These are phyloP conservation scores for Leptodactylus fallax DNA, from an alignment of 2,797 vertebrate genomes.

Conservation along the genomic window DNA sequence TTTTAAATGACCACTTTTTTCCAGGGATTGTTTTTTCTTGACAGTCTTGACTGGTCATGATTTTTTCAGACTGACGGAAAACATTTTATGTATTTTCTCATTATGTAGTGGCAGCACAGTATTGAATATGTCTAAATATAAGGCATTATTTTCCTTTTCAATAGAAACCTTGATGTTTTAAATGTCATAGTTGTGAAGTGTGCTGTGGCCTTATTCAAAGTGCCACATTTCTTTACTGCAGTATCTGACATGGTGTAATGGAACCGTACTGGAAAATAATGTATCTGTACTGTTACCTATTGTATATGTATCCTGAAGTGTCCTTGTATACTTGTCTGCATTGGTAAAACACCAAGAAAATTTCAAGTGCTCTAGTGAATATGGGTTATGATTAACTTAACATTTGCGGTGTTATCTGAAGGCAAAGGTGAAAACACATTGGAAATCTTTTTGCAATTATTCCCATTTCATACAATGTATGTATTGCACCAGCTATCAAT, in stretches of 20 bases:
- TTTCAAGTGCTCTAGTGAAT: neutral
- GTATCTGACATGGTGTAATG: neutral
- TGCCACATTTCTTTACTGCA: neutral
- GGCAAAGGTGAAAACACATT: neutral
- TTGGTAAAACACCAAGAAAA: neutral
- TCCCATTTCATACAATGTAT: neutral
- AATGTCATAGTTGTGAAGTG: constrained; percentile 6
- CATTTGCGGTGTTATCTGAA: neutral
- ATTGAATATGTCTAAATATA: neutral
- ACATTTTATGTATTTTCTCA: neutral
- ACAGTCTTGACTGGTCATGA: neutral
- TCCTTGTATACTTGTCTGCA: neutral
- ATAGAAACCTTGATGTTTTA: neutral
- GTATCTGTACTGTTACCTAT: neutral
- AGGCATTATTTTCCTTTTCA: neutral
- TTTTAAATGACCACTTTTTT: neutral
- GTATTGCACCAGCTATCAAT: neutral
- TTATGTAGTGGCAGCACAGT: neutral
- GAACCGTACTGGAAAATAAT: neutral
- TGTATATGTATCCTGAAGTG: neutral
- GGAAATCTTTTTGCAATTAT: neutral
- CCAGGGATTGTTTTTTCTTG: neutral
- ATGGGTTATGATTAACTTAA: neutral
- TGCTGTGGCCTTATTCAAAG: neutral
- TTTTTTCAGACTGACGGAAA: neutral